A percentile compares a stretch with the other conserved stretches of the same genome.
phyloP scores from a whole-genome alignment of 1,140 invertebrate species.

The Ridgeia piscesae region DNA sequence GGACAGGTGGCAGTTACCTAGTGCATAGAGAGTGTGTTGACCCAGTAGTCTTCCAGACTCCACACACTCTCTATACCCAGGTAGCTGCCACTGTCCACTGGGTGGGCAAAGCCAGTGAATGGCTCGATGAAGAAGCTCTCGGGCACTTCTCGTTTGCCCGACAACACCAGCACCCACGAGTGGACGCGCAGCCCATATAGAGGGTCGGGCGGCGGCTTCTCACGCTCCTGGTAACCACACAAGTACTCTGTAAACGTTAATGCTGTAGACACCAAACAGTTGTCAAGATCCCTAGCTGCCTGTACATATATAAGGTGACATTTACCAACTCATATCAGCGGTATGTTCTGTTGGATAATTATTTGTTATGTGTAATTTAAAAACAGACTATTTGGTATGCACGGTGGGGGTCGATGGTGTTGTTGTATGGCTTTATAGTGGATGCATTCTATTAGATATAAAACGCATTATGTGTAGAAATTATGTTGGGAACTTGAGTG shows the following conservation, averaged over 20 bases:
- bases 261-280: background rate
- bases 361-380: no score
- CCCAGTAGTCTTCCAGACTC: conserved; percentile 86
- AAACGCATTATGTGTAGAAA: background rate
- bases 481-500: no score
- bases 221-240: conserved; percentile 57
- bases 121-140: conserved; percentile 81
- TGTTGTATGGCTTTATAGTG: no score
- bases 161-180: conserved; percentile 77
- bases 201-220: conserved; percentile 70
- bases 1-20: conserved; percentile 68
- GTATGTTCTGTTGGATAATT: no score
- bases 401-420: no score
- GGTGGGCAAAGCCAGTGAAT: conserved; percentile 69
- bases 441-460: no score
- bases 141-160: conserved; percentile 64
- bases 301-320: no score
- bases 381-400: no score
- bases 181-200: conserved; percentile 76
- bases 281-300: background rate
- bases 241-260: background rate
- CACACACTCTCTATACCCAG: conserved; percentile 80
- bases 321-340: no score
- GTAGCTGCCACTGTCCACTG: conserved; percentile 67
- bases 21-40: conserved; percentile 76